Percentiles rank a stretch among this genome's conserved stretches.
These are phyloP conservation scores for Exocentrus adspersus DNA, from an alignment of 2,888 invertebrate species.

Conservation along the genomic window DNA sequence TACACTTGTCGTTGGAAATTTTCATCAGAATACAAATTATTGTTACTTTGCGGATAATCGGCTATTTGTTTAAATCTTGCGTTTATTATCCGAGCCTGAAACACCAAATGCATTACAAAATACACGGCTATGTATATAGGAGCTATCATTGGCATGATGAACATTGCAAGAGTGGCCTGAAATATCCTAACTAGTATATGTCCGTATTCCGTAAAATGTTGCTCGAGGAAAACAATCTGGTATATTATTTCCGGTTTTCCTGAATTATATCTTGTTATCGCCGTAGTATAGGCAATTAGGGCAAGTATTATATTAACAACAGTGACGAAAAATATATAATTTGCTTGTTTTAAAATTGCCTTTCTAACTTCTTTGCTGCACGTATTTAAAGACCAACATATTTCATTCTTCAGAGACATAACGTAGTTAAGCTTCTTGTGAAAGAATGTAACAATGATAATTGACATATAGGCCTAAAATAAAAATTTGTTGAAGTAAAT, in stretches of 20 bases:
- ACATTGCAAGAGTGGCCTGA: neutral
- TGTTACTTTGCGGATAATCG: neutral
- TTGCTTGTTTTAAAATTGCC: neutral
- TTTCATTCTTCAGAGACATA: neutral
- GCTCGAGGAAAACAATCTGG: neutral
- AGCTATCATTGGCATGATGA: neutral
- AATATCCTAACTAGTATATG: neutral
- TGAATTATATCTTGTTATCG: neutral
- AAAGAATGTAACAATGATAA: neutral
- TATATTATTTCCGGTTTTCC: constrained; percentile 2
- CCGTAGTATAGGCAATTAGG: neutral
- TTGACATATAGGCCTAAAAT: neutral
- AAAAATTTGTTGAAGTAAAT: too few species aligned
- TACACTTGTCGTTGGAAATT: neutral
- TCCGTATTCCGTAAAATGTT: neutral
- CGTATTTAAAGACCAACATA: neutral
- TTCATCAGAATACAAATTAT: neutral
- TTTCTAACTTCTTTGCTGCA: neutral
- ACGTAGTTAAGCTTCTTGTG: neutral
- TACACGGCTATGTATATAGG: neutral
- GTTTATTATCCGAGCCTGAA: neutral
- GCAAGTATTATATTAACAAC: neutral
- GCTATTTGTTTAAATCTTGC: neutral
- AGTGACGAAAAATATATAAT: neutral
- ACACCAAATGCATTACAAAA: neutral